A percentile compares a stretch with the other conserved stretches of the same genome.
Conservation (phyloP, 2,113 vertebrate species). For the Apteryx mantelli region DNA sequence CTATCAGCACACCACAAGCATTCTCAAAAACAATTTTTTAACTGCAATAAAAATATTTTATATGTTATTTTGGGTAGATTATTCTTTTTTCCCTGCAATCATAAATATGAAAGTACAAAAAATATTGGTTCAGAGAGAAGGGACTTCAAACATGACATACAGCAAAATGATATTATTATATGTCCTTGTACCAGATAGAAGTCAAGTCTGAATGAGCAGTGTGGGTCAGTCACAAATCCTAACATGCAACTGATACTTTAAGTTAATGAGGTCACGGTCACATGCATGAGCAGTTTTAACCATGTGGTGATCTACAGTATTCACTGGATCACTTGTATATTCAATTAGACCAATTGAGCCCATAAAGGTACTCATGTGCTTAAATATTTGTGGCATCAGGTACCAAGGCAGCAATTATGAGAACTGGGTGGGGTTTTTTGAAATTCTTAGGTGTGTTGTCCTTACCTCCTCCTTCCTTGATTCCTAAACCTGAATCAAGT, state of each 20-base stretch:
- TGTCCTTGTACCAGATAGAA: accelerated
- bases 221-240: accelerated
- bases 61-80: neutral
- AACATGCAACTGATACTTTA: accelerated
- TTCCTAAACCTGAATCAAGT: neutral
- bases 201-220: accelerated
- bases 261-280: accelerated
- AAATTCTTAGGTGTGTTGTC: neutral
- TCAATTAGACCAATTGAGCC: neutral
- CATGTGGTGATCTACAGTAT: neutral
- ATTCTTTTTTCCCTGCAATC: neutral
- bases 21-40: neutral
- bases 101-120: neutral
- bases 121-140: neutral
- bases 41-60: neutral
- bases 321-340: neutral
- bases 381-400: neutral
- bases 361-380: neutral
- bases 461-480: neutral
- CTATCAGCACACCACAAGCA: neutral
- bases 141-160: accelerated
- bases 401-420: neutral
- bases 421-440: neutral
- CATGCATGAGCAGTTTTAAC: accelerated
- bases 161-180: accelerated